These are phyloP conservation scores for Emydoidea blandingii DNA, from an alignment of 2,797 vertebrate genomes.

Conservation along the genomic window DNA sequence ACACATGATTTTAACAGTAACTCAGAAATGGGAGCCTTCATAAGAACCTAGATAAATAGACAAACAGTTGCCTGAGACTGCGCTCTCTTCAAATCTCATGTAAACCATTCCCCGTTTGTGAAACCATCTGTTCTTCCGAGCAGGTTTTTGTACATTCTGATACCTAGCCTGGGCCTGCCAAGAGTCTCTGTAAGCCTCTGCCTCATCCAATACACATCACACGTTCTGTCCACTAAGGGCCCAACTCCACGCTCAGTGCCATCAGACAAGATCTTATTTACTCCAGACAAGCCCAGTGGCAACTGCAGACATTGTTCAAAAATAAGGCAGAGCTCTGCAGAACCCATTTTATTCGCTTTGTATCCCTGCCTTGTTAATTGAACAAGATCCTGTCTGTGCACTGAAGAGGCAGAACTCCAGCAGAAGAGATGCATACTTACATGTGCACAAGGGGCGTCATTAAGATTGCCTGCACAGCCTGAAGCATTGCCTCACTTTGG, in stretches of 20 bases:
- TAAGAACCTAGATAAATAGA: background rate
- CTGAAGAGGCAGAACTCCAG: background rate
- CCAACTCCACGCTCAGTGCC: background rate
- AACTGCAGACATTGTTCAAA: background rate
- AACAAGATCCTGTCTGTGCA: background rate
- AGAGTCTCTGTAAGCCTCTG: background rate
- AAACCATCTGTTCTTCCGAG: background rate
- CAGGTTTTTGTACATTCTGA: background rate
- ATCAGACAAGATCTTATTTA: background rate
- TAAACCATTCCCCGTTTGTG: background rate
- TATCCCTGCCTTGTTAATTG: background rate
- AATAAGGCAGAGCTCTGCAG: background rate
- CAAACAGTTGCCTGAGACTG: background rate
- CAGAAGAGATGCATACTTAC: background rate
- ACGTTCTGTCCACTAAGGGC: background rate
- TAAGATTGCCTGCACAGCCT: background rate
- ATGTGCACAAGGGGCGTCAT: background rate
- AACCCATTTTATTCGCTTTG: background rate
- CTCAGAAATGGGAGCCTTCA: background rate
- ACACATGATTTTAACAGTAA: background rate
- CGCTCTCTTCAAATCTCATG: background rate
- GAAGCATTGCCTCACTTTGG: rapidly evolving
- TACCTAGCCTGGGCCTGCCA: background rate
- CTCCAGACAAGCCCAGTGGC: background rate
- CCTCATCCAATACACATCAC: background rate